Conservation (phyloP, 1,140 invertebrate species). For the Pteromalus puparum region DNA sequence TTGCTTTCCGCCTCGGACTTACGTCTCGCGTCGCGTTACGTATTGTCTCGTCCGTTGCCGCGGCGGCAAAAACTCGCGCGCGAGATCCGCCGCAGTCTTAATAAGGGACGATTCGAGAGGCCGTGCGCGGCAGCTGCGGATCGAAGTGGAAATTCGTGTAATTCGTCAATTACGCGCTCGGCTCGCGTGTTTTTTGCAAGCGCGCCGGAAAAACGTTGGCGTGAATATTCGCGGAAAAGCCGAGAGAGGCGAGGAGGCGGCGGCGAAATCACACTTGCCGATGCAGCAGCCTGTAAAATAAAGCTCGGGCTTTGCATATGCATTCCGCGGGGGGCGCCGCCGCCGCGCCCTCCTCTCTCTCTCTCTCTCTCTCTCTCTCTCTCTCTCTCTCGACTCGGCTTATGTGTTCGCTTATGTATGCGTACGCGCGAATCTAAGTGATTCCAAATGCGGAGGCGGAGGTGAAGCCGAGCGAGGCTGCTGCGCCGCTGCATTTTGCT, state of each 20-base stretch:
- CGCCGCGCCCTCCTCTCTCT: background rate
- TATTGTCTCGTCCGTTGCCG: too few species aligned
- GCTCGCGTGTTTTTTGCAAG: too few species aligned
- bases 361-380: too few species aligned
- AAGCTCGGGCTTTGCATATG: background rate
- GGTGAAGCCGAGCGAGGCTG: background rate
- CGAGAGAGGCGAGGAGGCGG: background rate
- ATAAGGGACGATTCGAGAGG: background rate
- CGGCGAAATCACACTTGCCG: background rate
- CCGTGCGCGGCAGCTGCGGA: background rate
- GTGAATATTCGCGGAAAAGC: background rate
- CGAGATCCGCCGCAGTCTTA: too few species aligned
- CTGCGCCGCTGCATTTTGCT: background rate
- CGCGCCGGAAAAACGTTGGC: background rate
- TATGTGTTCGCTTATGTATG: background rate
- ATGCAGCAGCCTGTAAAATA: slow-evolving; percentile 21
- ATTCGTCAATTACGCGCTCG: background rate
- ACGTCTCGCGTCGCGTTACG: background rate
- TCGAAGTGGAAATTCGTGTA: background rate
- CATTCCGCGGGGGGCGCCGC: background rate
- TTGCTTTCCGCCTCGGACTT: background rate
- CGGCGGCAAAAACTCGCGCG: too few species aligned
- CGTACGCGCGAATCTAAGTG: background rate
- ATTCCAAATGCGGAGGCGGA: slow-evolving; percentile 6
- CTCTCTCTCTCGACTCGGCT: background rate